Evolutionary conservation across 1,140 invertebrate genomes (phyloP), one percentile per base, ranked within the genome.

Genomic region (Patella vulgata): DNA sequence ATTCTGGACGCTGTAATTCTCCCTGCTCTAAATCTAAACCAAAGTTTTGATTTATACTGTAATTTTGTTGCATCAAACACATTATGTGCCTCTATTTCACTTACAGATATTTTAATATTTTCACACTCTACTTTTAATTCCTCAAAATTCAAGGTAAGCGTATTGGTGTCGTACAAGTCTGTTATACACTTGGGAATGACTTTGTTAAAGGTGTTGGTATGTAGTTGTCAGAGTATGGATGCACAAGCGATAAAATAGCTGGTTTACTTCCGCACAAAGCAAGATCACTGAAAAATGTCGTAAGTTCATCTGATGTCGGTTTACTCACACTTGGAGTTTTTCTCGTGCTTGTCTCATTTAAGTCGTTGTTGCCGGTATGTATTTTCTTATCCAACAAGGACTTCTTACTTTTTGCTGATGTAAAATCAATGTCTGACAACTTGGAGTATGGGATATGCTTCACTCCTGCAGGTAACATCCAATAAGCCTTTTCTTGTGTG

Each of bases 1-100:
- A 64, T 43, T 27, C 60, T 59, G 28, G 70, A 72, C 8, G 67
- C 67, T 19, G 67, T 73, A 0, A 70, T 58, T 27, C 73, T 25
- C 2, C 70, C 70, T 25, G 60, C 51, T 40, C 65, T 50, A 39
- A 58, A 63, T 33, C 44, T 25, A 47, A 52, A 53, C 65, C 67
- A 72, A n/a, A 44, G 40, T 42, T 47, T 60, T 28, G 30, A 48
- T 23, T 52, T 39, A 2, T 67, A 23, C 43, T 75, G 70, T 31
- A 59, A 27, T 30, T 59, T 39, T 17, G 70, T 71, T n/a, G 28
- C 39, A 27, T 52, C 31, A 57, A 71, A 63, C 8, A 63, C 57
- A 53, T 31, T 54, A n/a, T 17, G 19, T 12, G 40, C 59, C 39
- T 65, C 19, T 39, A 61, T 42, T 5, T 59, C 28, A 4, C 59